Evolutionary conservation across 1,140 invertebrate species (phyloP).

Genomic region (Lanistes nyassanus): DNA sequence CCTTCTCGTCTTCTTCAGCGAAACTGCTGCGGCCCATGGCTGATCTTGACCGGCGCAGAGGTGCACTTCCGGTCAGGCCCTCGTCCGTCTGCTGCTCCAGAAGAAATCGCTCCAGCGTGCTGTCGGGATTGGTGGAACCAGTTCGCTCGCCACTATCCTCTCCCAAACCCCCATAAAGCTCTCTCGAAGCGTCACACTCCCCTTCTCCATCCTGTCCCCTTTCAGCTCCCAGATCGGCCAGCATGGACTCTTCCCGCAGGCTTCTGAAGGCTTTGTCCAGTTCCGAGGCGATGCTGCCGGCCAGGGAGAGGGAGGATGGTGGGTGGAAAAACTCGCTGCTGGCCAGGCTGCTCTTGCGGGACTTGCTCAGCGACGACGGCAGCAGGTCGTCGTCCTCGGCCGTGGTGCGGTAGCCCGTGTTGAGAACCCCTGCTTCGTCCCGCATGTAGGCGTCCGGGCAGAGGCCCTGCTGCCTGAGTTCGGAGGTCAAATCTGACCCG

Average conservation of each 20-base stretch:
- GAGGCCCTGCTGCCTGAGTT: neutral
- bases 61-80: neutral
- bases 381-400: neutral
- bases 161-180: neutral
- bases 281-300: conserved; percentile 39
- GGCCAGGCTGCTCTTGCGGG: conserved; percentile 28
- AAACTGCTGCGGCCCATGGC: conserved; percentile 16
- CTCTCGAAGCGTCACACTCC: neutral
- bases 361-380: neutral
- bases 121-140: neutral
- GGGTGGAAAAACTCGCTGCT: conserved; percentile 34
- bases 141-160: neutral
- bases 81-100: no score
- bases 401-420: conserved; percentile 5
- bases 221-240: neutral
- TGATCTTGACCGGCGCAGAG: conserved; percentile 11
- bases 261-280: conserved; percentile 35
- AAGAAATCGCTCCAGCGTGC: neutral
- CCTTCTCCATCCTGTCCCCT: neutral
- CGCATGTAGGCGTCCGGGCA: conserved; percentile 2
- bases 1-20: neutral
- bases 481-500: neutral
- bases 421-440: conserved; percentile 15
- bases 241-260: conserved; percentile 10
- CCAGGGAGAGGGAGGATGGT: conserved; percentile 37